Base-by-base conservation (phyloP, 2,797 vertebrate genomes). In the Hypotaenidia okinawae region DNA sequence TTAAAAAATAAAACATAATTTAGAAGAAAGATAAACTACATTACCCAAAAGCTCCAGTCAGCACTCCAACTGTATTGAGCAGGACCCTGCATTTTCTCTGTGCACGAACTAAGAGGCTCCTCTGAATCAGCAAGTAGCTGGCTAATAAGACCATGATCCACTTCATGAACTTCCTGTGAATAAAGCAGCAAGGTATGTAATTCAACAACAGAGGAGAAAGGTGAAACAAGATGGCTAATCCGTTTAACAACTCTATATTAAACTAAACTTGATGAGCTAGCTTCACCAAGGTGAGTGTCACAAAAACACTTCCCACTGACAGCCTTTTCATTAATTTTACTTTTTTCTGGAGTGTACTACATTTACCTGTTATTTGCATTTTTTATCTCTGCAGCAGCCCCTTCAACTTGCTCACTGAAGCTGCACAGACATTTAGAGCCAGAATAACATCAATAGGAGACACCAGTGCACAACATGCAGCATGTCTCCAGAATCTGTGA, bases 41-140 rank as follows among this genome's bases (percentile, higher is more conserved):
- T 96, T 97, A 97, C 97, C 96, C 97, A 97, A 95, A 97, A 97
- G 75, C 93, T 97, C 98, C 98, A 98, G 87, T 98, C 97, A 73
- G 96, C 84, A 83, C 96, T 98, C 97, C 97, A 98, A 75, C 96
- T 97, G 62, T 97, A 95, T 28, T 95, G 93, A 95, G 94, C 85
- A 55, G 97, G 95, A 55, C 88, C 57, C 66, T 97, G 97, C 90
- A 97, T 97, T 90, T 97, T 98, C 93, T 97, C 97, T 88, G 95
- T 49, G 90, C 78, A 52, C 10, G 84, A 89, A 73, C 63, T 69
- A 68, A 94, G 70, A 94, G 73, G 89, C 73, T 97, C 97, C 79
- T 98, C 96, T 70, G 96, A 94, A 80, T 97, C 96, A 83, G 96
- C 95, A 94, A 96, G 92, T 15, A 97, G 84, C 30, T 96, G 95